phyloP scores from a whole-genome alignment of 2,797 vertebrate genomes.

The Bovichtus variegatus region DNA sequence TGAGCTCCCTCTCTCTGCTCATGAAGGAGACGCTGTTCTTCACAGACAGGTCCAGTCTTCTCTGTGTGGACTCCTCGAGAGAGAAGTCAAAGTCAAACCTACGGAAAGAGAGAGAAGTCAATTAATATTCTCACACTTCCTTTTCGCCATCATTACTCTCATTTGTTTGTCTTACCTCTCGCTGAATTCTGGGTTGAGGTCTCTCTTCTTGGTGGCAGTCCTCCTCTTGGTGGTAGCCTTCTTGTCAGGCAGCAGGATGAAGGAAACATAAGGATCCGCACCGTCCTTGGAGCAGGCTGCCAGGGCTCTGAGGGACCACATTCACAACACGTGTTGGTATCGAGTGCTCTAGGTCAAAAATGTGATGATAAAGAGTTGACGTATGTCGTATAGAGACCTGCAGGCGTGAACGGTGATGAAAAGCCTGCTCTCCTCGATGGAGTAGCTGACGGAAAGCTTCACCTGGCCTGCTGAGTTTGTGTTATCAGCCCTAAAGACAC shows the following conservation, averaged over 20 bases:
- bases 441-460: slow-evolving; percentile 89
- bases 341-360: neutral
- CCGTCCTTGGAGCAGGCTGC: slow-evolving; percentile 87
- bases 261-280: slow-evolving; percentile 91
- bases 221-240: slow-evolving; percentile 91
- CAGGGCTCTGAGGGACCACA: slow-evolving; percentile 82
- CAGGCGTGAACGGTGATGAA: slow-evolving; percentile 89
- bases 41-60: slow-evolving; percentile 90
- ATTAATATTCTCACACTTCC: neutral
- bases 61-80: slow-evolving; percentile 87
- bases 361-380: neutral
- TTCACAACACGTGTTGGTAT: neutral
- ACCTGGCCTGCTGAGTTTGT: slow-evolving; percentile 79
- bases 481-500: slow-evolving; percentile 68
- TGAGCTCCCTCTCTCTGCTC: slow-evolving; percentile 91
- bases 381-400: slow-evolving; percentile 79
- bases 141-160: rapidly evolving
- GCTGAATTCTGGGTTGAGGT: slow-evolving; percentile 91
- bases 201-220: slow-evolving; percentile 90
- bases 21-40: slow-evolving; percentile 93
- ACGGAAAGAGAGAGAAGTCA: slow-evolving; percentile 5
- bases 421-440: slow-evolving; percentile 87
- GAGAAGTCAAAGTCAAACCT: slow-evolving; percentile 94
- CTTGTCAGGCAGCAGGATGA: slow-evolving; percentile 93
- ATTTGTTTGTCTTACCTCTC: slow-evolving; percentile 84